Conservation (phyloP, 1,140 invertebrate species). For the Drosophila eugracilis region DNA sequence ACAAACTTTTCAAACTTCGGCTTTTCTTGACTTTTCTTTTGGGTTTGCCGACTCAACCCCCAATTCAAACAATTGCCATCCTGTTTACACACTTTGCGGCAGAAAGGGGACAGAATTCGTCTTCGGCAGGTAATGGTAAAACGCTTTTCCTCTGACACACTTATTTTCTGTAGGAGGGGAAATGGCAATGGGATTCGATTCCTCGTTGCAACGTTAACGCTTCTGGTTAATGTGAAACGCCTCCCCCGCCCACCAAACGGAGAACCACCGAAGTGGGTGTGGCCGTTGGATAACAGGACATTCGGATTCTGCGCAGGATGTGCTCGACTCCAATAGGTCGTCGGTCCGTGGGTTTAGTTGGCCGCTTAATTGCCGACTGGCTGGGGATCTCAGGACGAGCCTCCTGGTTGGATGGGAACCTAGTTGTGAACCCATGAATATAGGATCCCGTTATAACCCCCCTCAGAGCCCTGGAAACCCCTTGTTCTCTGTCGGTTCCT, state of each 20-base stretch:
- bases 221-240: conserved; percentile 65
- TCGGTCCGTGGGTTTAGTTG: conserved; percentile 35
- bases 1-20: conserved; percentile 58
- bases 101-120: conserved; percentile 44
- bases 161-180: conserved; percentile 36
- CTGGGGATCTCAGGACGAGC: conserved; percentile 44
- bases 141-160: conserved; percentile 67
- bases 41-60: conserved; percentile 62
- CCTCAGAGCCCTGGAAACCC: background rate
- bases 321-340: conserved; percentile 75
- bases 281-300: conserved; percentile 28
- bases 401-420: conserved; percentile 67
- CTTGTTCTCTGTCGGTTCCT: conserved; percentile 51
- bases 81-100: conserved; percentile 20
- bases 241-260: conserved; percentile 1
- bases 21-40: conserved; percentile 36
- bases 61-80: conserved; percentile 48
- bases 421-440: conserved; percentile 24
- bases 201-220: conserved; percentile 55
- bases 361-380: conserved; percentile 69
- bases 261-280: conserved; percentile 56
- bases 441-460: too few species aligned
- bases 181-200: conserved; percentile 17
- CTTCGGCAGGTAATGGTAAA: conserved; percentile 59
- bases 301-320: conserved; percentile 71